These are phyloP conservation scores for Andrena fulva DNA, from an alignment of 2,888 invertebrate genomes.

Conservation along the genomic window DNA sequence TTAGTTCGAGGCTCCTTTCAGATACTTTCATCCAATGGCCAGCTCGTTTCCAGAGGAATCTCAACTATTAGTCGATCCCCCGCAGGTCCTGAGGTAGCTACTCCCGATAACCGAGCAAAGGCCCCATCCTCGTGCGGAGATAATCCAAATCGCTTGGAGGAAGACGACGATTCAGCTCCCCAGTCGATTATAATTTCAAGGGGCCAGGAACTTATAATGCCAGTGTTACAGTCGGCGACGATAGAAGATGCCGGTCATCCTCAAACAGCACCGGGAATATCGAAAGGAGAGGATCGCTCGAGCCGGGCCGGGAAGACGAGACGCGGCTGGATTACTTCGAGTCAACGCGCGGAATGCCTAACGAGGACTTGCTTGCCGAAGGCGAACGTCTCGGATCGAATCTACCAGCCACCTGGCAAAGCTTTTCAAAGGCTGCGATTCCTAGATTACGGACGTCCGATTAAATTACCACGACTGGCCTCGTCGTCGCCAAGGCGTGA, in stretches of 20 bases:
- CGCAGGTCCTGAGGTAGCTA: neutral
- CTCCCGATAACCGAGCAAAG: neutral
- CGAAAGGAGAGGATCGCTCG: neutral
- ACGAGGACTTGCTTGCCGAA: conserved; percentile 66
- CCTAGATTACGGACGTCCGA: conserved; percentile 76
- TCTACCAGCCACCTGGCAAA: conserved; percentile 55
- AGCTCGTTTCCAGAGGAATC: neutral
- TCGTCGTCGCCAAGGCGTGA: conserved; percentile 38
- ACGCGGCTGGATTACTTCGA: conserved; percentile 70
- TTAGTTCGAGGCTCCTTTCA: conserved; percentile 13
- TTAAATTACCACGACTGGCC: conserved; percentile 73
- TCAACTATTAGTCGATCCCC: neutral
- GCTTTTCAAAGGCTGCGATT: conserved; percentile 68
- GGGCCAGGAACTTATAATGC: neutral
- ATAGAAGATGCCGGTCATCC: conserved; percentile 1
- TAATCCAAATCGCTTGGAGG: neutral
- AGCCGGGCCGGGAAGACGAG: conserved; percentile 6
- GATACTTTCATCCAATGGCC: neutral
- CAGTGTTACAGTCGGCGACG: neutral
- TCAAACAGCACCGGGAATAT: conserved; percentile 19
- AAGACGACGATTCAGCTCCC: neutral
- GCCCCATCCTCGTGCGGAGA: neutral
- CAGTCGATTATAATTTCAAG: neutral
- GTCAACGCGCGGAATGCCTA: conserved; percentile 76
- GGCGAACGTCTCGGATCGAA: conserved; percentile 49